Evolutionary conservation across 1,140 invertebrate genomes (phyloP).

Genomic region (Drosophila suzukii): DNA sequence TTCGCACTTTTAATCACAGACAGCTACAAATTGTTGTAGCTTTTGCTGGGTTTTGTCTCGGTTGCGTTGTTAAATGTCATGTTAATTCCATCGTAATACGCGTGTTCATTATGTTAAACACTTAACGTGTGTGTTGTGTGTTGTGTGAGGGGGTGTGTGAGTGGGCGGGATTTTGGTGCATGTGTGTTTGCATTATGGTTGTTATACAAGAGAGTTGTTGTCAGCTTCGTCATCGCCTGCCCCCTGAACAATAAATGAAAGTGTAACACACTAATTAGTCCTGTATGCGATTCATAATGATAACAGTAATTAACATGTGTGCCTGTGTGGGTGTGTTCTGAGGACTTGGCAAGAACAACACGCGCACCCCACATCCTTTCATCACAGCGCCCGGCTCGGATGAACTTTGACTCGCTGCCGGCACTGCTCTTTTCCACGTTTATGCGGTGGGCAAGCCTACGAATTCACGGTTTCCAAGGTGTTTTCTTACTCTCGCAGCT

Average conservation of each 20-base stretch:
- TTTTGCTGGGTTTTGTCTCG: conserved; percentile 43
- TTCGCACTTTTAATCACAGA: conserved; percentile 58
- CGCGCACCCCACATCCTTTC: not conserved
- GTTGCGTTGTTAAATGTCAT: conserved; percentile 75
- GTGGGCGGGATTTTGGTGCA: not conserved
- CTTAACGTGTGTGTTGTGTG: conserved; percentile 39
- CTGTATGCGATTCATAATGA: conserved; percentile 80
- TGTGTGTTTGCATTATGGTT: conserved; percentile 16
- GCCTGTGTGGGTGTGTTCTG: conserved; percentile 34
- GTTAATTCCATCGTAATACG: conserved; percentile 77
- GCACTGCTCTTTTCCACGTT: conserved; percentile 9
- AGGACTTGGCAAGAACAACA: conserved; percentile 18
- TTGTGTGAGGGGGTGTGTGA: not conserved
- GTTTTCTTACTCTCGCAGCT: not conserved
- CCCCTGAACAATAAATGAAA: conserved; percentile 72
- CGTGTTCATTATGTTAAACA: conserved; percentile 82
- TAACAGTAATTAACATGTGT: conserved; percentile 79
- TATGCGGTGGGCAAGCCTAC: not conserved
- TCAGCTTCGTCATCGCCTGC: conserved; percentile 38
- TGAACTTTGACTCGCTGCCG: conserved; percentile 26
- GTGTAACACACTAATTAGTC: conserved; percentile 81
- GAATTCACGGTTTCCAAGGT: no score
- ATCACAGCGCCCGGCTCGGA: conserved; percentile 13
- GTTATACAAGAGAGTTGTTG: conserved; percentile 33
- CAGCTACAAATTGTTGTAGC: conserved; percentile 45